These are phyloP conservation scores for Balearica regulorum DNA, from an alignment of 2,797 vertebrate genomes.

Conservation along the genomic window DNA sequence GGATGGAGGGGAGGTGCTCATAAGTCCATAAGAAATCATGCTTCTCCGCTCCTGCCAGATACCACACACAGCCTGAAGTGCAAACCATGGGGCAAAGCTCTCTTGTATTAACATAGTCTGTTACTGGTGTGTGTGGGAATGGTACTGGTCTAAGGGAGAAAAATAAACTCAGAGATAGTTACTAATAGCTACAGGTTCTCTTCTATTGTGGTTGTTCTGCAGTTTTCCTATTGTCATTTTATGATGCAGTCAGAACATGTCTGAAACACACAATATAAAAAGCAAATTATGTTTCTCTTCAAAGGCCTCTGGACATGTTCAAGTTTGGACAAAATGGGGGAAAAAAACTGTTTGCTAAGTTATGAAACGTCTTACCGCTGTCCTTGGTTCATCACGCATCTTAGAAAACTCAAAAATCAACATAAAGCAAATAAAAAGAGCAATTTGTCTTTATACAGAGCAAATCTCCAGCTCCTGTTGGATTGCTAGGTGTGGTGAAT, in stretches of 20 bases:
- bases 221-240: neutral
- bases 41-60: neutral
- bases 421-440: neutral
- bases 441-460: neutral
- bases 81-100: neutral
- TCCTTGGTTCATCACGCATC: neutral
- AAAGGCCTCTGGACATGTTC: neutral
- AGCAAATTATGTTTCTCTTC: neutral
- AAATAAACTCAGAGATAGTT: neutral
- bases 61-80: neutral
- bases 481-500: neutral
- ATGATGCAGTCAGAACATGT: conserved; percentile 3
- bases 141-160: neutral
- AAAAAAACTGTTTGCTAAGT: neutral
- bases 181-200: neutral
- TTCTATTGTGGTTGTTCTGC: neutral
- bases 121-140: neutral
- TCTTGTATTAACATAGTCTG: neutral
- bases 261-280: conserved; percentile 13
- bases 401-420: neutral
- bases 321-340: neutral
- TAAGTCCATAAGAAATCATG: neutral
- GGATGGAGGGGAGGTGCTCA: neutral
- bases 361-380: neutral
- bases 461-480: neutral